phyloP scores from a whole-genome alignment of 2,113 vertebrate genomes.

The Ceratotherium simum region DNA sequence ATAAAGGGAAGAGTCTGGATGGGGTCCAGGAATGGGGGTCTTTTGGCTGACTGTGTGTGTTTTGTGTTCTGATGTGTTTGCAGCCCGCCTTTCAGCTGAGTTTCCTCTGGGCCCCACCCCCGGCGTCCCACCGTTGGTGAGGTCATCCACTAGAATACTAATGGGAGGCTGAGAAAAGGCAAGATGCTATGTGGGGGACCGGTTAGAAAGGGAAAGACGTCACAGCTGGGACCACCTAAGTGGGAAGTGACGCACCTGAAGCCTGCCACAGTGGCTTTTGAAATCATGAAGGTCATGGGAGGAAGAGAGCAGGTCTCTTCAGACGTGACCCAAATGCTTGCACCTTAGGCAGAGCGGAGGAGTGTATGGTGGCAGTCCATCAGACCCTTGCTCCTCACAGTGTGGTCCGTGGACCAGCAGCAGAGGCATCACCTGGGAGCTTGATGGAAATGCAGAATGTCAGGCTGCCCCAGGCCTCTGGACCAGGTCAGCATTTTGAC shows the following conservation, averaged over 20 bases:
- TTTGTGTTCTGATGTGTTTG: slow-evolving; percentile 50
- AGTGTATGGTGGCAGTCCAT: not conserved
- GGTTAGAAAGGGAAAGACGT: not conserved
- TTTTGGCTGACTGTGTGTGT: not conserved
- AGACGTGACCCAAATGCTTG: not conserved
- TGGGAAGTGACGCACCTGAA: accelerated
- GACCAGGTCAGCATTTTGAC: not conserved
- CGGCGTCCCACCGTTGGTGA: accelerated
- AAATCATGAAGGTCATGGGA: not conserved
- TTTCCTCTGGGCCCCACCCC: not conserved
- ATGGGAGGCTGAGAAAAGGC: not conserved
- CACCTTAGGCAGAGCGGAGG: not conserved
- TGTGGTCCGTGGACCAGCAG: not conserved
- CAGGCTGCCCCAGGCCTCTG: not conserved
- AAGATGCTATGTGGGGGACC: accelerated
- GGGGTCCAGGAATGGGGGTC: slow-evolving; percentile 69
- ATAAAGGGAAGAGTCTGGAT: slow-evolving; percentile 58
- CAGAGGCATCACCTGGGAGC: not conserved
- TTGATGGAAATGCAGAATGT: not conserved
- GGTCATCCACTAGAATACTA: slow-evolving; percentile 44
- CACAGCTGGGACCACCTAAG: not conserved
- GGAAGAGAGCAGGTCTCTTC: not conserved
- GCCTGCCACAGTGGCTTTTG: not conserved
- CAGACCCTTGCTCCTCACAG: not conserved
- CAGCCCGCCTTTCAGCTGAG: not conserved